These are phyloP conservation scores for Harpalus rufipes DNA, from an alignment of 2,888 invertebrate genomes.

Conservation along the genomic window DNA sequence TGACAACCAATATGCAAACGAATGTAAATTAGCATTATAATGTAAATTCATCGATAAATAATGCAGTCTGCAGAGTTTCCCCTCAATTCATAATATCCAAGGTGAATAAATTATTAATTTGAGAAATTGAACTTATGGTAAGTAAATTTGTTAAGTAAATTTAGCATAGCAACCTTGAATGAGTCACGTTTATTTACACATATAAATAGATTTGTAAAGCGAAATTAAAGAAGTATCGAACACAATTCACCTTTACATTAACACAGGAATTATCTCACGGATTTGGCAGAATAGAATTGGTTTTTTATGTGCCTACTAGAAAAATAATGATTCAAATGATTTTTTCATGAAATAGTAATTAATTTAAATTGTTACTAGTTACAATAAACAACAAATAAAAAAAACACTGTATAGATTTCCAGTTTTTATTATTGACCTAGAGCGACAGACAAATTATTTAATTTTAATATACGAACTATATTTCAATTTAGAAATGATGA, in stretches of 20 bases:
- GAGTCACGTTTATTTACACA: constrained; percentile 46
- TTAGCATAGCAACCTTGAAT: constrained; percentile 55
- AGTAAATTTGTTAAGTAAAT: constrained; percentile 48
- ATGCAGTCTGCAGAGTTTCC: constrained; percentile 18
- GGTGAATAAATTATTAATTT: constrained; percentile 40
- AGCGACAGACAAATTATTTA: background rate
- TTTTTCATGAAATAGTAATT: background rate
- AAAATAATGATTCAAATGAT: background rate
- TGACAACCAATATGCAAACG: constrained; percentile 30
- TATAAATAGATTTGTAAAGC: constrained; percentile 49
- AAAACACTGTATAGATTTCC: background rate
- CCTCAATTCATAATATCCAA: constrained; percentile 11
- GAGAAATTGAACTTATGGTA: constrained; percentile 27
- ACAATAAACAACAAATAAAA: background rate
- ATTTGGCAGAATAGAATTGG: constrained; percentile 30
- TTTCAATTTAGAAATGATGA: background rate
- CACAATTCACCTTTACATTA: constrained; percentile 32
- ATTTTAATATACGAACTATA: background rate
- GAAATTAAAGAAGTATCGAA: constrained; percentile 30
- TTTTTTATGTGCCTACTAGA: background rate
- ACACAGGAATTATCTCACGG: constrained; percentile 24
- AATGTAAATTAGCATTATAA: constrained; percentile 4
- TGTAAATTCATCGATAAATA: constrained; percentile 28
- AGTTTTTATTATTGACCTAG: background rate
- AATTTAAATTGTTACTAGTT: constrained; percentile 4